phyloP scores from a whole-genome alignment of 2,113 vertebrate species.

The Microtus oregoni region DNA sequence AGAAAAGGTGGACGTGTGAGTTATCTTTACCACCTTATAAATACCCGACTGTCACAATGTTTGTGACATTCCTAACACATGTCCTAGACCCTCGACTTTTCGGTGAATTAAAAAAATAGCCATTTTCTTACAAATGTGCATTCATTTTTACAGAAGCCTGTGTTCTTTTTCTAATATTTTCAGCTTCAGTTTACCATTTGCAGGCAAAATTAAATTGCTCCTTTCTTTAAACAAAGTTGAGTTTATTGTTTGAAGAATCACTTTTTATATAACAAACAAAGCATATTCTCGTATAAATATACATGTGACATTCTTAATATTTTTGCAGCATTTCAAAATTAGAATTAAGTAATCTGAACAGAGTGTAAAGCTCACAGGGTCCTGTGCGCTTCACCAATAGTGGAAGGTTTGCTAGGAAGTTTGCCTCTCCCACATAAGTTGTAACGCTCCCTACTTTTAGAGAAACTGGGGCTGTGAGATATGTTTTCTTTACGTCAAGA shows the following conservation, averaged over 20 bases:
- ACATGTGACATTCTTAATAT: background rate
- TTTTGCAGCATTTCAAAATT: slow-evolving; percentile 33
- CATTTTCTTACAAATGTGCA: slow-evolving; percentile 17
- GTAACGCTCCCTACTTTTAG: slow-evolving; percentile 33
- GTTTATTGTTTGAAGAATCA: background rate
- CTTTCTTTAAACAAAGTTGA: slow-evolving; percentile 4
- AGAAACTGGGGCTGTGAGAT: background rate
- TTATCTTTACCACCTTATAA: background rate
- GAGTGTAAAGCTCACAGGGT: background rate
- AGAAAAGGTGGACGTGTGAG: background rate
- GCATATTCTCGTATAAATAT: slow-evolving; percentile 8
- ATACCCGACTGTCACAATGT: background rate
- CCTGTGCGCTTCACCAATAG: background rate
- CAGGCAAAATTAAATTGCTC: background rate
- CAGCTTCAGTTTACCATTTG: background rate
- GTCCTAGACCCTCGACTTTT: slow-evolving; percentile 3
- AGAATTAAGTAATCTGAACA: background rate
- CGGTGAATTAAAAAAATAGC: background rate
- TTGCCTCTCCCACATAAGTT: slow-evolving; percentile 33
- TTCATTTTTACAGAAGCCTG: background rate
- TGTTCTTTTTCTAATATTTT: slow-evolving; percentile 13
- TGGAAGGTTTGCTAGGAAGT: slow-evolving; percentile 32
- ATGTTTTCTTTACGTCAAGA: slow-evolving; percentile 46
- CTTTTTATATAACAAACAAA: slow-evolving; percentile 38
- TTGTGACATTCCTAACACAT: background rate